Base-by-base conservation (phyloP, 2,888 invertebrate genomes). In the Papilio elwesi region DNA sequence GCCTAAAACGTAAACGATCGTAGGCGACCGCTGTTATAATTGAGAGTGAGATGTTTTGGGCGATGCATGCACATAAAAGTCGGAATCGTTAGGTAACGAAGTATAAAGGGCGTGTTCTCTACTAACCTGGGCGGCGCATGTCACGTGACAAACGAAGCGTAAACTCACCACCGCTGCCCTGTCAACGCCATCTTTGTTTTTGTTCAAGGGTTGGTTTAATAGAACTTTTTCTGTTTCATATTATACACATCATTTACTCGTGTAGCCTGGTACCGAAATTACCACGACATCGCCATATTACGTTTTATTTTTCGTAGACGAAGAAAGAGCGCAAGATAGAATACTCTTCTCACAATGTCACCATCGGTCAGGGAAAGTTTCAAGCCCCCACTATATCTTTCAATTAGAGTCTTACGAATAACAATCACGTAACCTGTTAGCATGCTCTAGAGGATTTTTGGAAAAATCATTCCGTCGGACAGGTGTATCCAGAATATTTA, bases 111-210 rank as follows among this genome's bases (percentile, higher is more conserved):
- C 89, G 90, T 90, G 88, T 86, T 88, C 84, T 83, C 84, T 83
- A 79, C 78, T 83, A 81, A 16, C 68, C 83, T 83, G 89, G 90
- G 91, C 89, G 90, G 90, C 82, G 86, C 88, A 83, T 83, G 85
- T 86, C 84, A 87, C 85, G 85, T 86, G 87, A 84, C 86, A 81
- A 87, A 77, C 89, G 84, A 86, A 87, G 86, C 90, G 87, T 86
- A 80, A 87, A 89, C 82, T 81, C 84, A 85, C 87, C 88, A 86
- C 88, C 85, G 84, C 81, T 81, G 84, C 83, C 83, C 82, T 80
- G 79, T 81, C 79, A 76, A 79, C 89, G 89, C 89, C 90, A 91
- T 91, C 83, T 89, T 90, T 87, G 84, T 88, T 89, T 88, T 87
- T 82, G 78, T 85, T 78, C 69, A 78, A 81, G 82, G 86, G 87